Base-by-base conservation (phyloP, 2,888 invertebrate species). In the Catocala sponsa region DNA sequence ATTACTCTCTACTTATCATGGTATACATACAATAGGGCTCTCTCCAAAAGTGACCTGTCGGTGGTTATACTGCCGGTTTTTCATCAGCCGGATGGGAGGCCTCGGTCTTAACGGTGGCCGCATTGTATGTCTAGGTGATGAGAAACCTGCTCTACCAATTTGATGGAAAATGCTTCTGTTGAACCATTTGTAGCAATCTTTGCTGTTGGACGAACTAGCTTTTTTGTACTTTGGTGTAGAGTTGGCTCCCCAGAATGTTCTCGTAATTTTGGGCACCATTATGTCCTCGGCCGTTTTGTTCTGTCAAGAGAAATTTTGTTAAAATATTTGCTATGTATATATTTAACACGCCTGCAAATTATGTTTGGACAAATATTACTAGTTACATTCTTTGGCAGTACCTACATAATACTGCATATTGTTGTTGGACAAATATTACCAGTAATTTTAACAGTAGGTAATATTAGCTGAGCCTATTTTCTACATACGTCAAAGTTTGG, bases 21-120 rank as follows among this genome's bases (percentile, higher is more conserved):
- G 53, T 59, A 77, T 82, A 85, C 85, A 82, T 85, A 85, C 85
- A 75, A 73, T 33, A 62, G 72, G 72, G 44, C 62, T 61, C 10
- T 63, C 65, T 56, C 70, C 69, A 55, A 68, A 75, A 4, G 63
- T 72, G 51, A 75, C 76, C 25, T 75, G 71, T 15, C 79, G 74
- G 9, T 72, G 64, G 6, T 60, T 64, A 54, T 49, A 59, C 5
- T 50, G 52, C 6, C 25, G 46, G 47, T 60, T 9, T 6, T 65
- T 61, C 48, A 49, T 59, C 9, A 2, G 12, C 5, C 46, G 10
- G 38, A 5, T 46, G 6, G 48, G 60, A n/a, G 53, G 47, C 6
- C 60, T 57, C 38, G 53, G n/a, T n/a, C 33, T 4, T 6, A 12
- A 11, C 7, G 25, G 11, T 9, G n/a, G 53, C 4, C 47, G 11